phyloP scores from a whole-genome alignment of 2,888 invertebrate genomes.

The Acanthosepion lycidas region DNA sequence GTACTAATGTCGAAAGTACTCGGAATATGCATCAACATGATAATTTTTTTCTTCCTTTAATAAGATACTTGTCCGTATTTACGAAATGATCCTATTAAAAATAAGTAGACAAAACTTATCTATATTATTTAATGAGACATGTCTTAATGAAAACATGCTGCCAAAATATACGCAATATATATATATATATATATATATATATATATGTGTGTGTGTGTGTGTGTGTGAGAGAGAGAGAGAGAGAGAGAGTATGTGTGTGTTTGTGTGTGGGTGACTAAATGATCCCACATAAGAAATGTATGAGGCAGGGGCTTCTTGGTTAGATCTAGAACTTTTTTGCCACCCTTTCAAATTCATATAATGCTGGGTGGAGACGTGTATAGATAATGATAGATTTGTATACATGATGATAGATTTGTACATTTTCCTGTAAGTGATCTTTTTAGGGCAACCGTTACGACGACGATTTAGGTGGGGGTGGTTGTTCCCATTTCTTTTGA shows the following conservation, averaged over 20 bases:
- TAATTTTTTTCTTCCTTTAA: no score
- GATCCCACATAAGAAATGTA: no score
- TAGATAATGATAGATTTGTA: not conserved
- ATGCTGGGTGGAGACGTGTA: not conserved
- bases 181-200: not conserved
- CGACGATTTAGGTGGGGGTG: not conserved
- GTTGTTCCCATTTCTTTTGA: not conserved
- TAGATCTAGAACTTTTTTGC: no score
- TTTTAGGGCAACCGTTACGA: not conserved
- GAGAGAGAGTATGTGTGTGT: not conserved
- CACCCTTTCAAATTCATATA: not conserved
- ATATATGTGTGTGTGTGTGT: not conserved
- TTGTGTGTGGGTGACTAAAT: not conserved
- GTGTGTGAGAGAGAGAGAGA: no score
- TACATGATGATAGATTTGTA: not conserved
- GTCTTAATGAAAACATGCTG: no score
- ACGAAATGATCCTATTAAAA: no score
- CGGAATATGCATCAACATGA: no score
- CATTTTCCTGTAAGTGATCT: not conserved
- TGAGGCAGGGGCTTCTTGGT: no score
- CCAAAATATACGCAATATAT: not conserved
- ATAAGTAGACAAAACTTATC: no score
- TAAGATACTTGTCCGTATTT: no score
- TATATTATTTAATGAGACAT: no score
- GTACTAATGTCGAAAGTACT: no score